phyloP scores from a whole-genome alignment of 2,797 vertebrate species.

The Galagoides demidoff region DNA sequence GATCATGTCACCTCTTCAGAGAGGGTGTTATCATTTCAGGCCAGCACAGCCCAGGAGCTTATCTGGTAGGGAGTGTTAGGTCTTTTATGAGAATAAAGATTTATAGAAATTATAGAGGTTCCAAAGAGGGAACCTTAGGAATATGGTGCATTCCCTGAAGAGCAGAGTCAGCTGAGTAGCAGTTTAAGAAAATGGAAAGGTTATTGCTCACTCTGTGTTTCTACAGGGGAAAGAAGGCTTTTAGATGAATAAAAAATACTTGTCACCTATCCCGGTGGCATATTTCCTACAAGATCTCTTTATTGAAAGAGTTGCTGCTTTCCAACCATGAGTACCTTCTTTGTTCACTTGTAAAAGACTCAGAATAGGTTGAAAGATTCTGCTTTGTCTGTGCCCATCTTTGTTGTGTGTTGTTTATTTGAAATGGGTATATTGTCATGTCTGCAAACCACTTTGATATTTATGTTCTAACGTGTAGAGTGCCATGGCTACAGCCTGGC shows the following conservation, averaged over 20 bases:
- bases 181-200: background rate
- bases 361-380: background rate
- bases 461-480: background rate
- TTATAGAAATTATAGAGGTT: background rate
- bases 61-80: background rate
- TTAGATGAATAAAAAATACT: background rate
- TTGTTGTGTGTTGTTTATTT: background rate
- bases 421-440: background rate
- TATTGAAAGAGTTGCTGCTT: slow-evolving; percentile 1
- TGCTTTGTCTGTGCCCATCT: background rate
- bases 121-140: background rate
- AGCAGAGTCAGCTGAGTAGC: background rate
- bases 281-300: background rate
- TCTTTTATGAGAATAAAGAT: background rate
- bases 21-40: background rate
- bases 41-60: background rate
- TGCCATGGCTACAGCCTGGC: no score
- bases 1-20: background rate
- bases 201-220: slow-evolving; percentile 13
- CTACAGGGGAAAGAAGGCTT: slow-evolving; percentile 25
- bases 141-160: background rate
- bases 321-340: background rate
- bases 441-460: background rate
- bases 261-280: background rate
- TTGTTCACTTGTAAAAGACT: background rate